phyloP scores from a whole-genome alignment of 2,113 vertebrate species.

The Pelecanus crispus region DNA sequence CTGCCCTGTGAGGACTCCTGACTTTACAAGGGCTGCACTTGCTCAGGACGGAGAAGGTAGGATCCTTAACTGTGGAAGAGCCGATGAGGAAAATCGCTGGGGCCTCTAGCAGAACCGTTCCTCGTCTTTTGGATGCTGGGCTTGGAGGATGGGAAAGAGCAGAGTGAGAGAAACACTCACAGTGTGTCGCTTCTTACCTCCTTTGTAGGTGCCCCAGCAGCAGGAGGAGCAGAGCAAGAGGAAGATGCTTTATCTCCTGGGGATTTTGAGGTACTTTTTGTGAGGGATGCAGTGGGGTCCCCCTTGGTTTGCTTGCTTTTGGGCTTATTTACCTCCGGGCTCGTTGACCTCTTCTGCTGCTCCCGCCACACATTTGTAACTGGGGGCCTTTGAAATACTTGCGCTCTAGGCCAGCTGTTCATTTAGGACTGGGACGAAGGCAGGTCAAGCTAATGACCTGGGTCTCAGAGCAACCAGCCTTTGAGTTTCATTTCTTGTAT shows the following conservation, averaged over 20 bases:
- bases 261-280: conserved; percentile 80
- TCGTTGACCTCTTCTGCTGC: not conserved
- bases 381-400: not conserved
- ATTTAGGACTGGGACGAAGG: not conserved
- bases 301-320: too few relatives aligned
- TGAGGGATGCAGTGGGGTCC: not conserved
- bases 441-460: not conserved
- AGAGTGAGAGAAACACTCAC: not conserved
- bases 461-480: too few relatives aligned
- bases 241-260: conserved; percentile 72
- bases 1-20: conserved; percentile 40
- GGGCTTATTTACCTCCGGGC: not conserved
- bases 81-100: too few relatives aligned
- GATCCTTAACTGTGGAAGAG: not conserved
- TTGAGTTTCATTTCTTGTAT: not conserved
- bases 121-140: not conserved
- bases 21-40: conserved; percentile 73
- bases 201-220: conserved; percentile 74
- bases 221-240: conserved; percentile 74
- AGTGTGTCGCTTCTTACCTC: not conserved
- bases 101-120: not conserved
- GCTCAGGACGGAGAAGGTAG: conserved; percentile 77
- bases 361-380: not conserved
- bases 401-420: not conserved
- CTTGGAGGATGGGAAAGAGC: not conserved